These are phyloP conservation scores for Chaunax sp. DNA, from an alignment of 2,797 vertebrate species.

Conservation along the genomic window DNA sequence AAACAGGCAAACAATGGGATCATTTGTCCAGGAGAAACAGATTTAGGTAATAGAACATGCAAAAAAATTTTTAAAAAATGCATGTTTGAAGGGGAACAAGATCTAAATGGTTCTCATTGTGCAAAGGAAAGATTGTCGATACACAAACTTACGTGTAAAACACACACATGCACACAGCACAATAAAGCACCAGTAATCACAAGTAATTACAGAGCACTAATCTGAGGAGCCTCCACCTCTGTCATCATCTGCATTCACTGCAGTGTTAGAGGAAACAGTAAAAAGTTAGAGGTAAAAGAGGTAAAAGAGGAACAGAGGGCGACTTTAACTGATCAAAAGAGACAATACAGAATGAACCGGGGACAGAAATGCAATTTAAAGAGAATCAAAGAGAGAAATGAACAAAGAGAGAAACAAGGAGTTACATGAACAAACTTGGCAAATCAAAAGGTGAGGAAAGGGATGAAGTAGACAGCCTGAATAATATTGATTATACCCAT, in stretches of 20 bases:
- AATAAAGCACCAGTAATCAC: constrained; percentile 25
- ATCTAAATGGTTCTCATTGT: constrained; percentile 25
- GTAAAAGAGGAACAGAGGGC: constrained; percentile 7
- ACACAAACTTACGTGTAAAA: background rate
- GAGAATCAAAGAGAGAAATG: constrained; percentile 37
- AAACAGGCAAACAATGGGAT: constrained; percentile 8
- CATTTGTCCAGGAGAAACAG: constrained; percentile 23
- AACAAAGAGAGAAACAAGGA: constrained; percentile 49
- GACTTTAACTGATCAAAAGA: constrained; percentile 61
- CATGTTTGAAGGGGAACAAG: constrained; percentile 29
- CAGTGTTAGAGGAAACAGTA: constrained; percentile 15
- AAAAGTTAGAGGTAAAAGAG: background rate
- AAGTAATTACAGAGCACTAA: constrained; percentile 56
- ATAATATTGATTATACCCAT: background rate
- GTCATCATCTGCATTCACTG: constrained; percentile 43
- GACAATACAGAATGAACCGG: constrained; percentile 52
- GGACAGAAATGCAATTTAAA: constrained; percentile 49
- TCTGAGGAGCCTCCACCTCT: constrained; percentile 50
- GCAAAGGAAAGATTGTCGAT: background rate
- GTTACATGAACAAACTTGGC: constrained; percentile 38
- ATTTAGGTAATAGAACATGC: constrained; percentile 28
- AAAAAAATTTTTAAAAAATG: constrained; percentile 36
- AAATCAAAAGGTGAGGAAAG: constrained; percentile 4
- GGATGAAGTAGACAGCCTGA: background rate
- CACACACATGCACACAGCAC: background rate